These are phyloP conservation scores for Sphenodon punctatus DNA, from an alignment of 2,797 vertebrate species.

Conservation along the genomic window DNA sequence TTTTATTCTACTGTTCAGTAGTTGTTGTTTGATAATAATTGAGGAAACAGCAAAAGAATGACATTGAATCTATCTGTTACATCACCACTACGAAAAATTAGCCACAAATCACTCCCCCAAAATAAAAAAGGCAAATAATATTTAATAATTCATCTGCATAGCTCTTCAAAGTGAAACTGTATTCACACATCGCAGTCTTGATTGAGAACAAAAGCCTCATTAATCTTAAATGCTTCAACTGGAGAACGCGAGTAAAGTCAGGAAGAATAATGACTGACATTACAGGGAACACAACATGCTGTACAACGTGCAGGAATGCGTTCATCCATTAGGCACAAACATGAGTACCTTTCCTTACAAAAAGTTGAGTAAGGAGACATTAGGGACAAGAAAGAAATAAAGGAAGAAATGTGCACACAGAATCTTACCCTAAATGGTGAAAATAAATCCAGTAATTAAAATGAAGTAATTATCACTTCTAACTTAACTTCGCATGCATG, in stretches of 20 bases:
- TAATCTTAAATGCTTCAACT: conserved; percentile 65
- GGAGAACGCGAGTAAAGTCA: conserved; percentile 59
- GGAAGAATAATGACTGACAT: conserved; percentile 72
- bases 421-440: background rate
- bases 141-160: conserved; percentile 41
- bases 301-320: conserved; percentile 3
- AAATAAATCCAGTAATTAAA: background rate
- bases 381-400: background rate
- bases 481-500: background rate
- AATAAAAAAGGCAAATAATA: conserved; percentile 46
- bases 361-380: background rate
- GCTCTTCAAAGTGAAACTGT: conserved; percentile 56
- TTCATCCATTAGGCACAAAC: conserved; percentile 21
- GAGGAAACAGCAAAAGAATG: conserved; percentile 5
- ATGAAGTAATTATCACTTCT: background rate
- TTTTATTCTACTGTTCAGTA: conserved; percentile 14
- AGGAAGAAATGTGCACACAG: background rate
- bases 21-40: background rate
- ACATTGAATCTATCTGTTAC: background rate
- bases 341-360: conserved; percentile 1
- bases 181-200: conserved; percentile 63
- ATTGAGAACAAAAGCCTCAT: conserved; percentile 71
- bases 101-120: conserved; percentile 26
- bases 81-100: background rate
- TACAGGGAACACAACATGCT: conserved; percentile 30